Conservation (phyloP, 1,140 invertebrate species). For the fruit fly (Drosophila melanogaster) region Release_6_plus_ISO1_MT NC_004354.4:10614501-10615000, state of each 20-base stretch:
- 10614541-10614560: no score
- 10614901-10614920: conserved; percentile 26
- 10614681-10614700: not conserved
- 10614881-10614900: not conserved
- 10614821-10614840: conserved; percentile 2
- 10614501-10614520: no score
- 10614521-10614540: no score
- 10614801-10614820: conserved; percentile 8
- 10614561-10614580: no score
- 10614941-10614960: not conserved
- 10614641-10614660: not conserved
- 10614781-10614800: conserved; percentile 1
- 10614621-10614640: no score
- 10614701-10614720: conserved; percentile 24
- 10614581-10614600: no score
- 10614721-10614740: conserved; percentile 20
- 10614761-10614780: conserved; percentile 13
- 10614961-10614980: not conserved
- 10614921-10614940: conserved; percentile 52
- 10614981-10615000: conserved; percentile 13
- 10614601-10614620: no score
- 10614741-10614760: conserved; percentile 2
- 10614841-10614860: not conserved
- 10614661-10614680: no score
- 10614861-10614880: not conserved